Evolutionary conservation across 2,113 vertebrate species (phyloP).

Genomic region (Leptobrachium leishanense): DNA sequence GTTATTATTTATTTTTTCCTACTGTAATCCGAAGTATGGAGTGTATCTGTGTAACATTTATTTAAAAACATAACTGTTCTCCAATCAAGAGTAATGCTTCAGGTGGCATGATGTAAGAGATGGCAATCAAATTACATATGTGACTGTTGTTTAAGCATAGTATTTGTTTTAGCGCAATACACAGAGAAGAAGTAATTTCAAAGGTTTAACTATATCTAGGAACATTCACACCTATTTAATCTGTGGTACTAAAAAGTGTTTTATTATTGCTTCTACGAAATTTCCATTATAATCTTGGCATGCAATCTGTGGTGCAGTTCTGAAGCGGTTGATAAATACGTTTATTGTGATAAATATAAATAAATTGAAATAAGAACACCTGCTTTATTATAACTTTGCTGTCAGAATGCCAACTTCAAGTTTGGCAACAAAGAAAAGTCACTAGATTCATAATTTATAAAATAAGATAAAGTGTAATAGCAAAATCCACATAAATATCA

Average conservation of each 20-base stretch:
- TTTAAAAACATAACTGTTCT: conserved; percentile 1
- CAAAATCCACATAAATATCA: too few relatives aligned
- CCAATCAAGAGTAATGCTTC: not conserved
- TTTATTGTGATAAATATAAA: too few relatives aligned
- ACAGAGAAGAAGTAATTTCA: not conserved
- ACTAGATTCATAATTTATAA: too few relatives aligned
- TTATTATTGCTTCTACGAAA: not conserved
- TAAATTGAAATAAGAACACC: too few relatives aligned
- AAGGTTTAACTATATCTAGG: not conserved
- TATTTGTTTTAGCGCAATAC: not conserved
- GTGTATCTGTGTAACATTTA: not conserved
- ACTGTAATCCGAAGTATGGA: not conserved
- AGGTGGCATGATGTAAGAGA: conserved; percentile 36
- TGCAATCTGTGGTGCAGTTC: not conserved
- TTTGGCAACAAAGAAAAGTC: too few relatives aligned
- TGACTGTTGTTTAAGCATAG: not conserved
- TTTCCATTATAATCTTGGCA: not conserved
- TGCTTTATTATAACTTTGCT: too few relatives aligned
- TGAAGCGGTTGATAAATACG: too few relatives aligned
- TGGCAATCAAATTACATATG: conserved; percentile 28
- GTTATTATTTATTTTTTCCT: not conserved
- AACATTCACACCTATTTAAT: too few relatives aligned
- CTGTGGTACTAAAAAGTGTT: not conserved
- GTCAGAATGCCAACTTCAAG: too few relatives aligned
- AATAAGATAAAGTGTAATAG: too few relatives aligned